Percentiles rank a stretch among this genome's conserved stretches.
phyloP scores from a whole-genome alignment of 1,140 invertebrate species.

The Drosophila bocki region DNA sequence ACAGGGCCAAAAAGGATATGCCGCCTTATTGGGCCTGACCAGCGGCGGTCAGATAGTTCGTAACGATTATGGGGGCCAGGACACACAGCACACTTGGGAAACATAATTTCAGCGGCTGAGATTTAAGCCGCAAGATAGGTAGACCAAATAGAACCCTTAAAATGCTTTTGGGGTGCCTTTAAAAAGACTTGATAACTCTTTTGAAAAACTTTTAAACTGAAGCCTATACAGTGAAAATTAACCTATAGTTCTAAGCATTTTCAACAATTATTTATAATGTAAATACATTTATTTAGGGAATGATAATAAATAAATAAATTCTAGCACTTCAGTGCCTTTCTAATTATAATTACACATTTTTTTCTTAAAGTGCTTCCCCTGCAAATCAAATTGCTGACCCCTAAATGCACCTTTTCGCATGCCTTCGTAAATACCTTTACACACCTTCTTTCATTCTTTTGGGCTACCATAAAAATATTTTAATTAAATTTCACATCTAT shows the following conservation, averaged over 20 bases:
- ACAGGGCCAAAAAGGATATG: conserved; percentile 65
- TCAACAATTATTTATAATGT: too few relatives aligned
- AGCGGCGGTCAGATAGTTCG: conserved; percentile 57
- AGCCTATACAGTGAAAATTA: too few relatives aligned
- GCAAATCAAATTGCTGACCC: conserved; percentile 30
- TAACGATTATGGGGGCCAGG: conserved; percentile 49
- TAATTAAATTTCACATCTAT: conserved; percentile 78
- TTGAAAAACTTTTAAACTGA: not conserved
- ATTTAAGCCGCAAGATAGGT: conserved; percentile 33
- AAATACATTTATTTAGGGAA: too few relatives aligned
- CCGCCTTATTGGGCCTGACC: conserved; percentile 64
- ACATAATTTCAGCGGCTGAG: conserved; percentile 40
- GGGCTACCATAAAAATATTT: conserved; percentile 79
- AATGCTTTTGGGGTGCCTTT: not conserved
- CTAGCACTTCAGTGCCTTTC: not conserved
- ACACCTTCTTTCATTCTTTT: conserved; percentile 34
- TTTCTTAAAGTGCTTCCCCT: not conserved
- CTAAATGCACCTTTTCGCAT: conserved; percentile 24
- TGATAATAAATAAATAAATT: not conserved
- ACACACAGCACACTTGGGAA: conserved; percentile 54
- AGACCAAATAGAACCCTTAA: not conserved
- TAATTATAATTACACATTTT: not conserved
- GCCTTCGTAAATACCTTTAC: conserved; percentile 45
- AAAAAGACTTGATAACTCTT: not conserved
- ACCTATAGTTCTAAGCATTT: too few relatives aligned